These are phyloP conservation scores for Brachionus rubens DNA, from an alignment of 1,140 invertebrate genomes.

Conservation along the genomic window DNA sequence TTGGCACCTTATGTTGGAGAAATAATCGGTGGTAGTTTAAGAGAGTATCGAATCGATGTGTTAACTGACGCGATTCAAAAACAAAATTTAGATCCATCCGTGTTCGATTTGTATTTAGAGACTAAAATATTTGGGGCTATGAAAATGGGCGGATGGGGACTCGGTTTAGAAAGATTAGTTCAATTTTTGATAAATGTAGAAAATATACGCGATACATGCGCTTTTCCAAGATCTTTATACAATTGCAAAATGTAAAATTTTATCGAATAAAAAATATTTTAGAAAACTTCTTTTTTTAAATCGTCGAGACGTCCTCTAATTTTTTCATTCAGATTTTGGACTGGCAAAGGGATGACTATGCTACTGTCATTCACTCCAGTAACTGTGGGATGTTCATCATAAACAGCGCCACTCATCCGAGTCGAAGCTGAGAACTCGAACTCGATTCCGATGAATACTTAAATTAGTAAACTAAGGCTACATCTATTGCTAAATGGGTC, in stretches of 20 bases:
- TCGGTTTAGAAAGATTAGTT: conserved; percentile 45
- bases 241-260: conserved; percentile 44
- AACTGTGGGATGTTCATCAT: too few relatives aligned
- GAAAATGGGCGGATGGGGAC: conserved; percentile 36
- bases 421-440: too few relatives aligned
- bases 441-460: too few relatives aligned
- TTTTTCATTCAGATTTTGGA: too few relatives aligned
- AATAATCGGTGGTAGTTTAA: conserved; percentile 46
- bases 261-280: too few relatives aligned
- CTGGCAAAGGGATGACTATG: too few relatives aligned
- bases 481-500: too few relatives aligned
- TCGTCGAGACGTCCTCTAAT: too few relatives aligned
- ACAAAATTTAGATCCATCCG: background rate
- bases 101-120: conserved; percentile 31
- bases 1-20: conserved; percentile 24
- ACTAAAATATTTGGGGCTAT: conserved; percentile 32
- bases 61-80: conserved; percentile 18
- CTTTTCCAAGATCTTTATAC: conserved; percentile 41
- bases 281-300: too few relatives aligned
- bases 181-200: conserved; percentile 21
- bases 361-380: too few relatives aligned
- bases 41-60: conserved; percentile 28
- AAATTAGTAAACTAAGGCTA: too few relatives aligned
- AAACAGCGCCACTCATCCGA: too few relatives aligned
- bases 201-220: conserved; percentile 23